Evolutionary conservation across 2,113 vertebrate genomes (phyloP).

Genomic region (Brachyistius frenatus): DNA sequence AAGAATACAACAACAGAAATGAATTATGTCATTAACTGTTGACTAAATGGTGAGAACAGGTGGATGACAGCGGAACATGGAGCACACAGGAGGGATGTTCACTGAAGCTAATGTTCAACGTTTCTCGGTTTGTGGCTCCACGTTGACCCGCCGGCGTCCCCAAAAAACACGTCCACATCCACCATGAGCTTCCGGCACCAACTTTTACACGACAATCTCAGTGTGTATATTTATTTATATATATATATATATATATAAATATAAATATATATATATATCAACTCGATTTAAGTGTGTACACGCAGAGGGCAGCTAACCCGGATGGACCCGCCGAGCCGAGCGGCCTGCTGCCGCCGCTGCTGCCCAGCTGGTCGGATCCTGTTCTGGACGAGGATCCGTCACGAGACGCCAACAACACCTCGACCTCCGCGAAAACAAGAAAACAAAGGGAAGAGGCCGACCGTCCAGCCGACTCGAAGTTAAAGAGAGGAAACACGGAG

Average conservation of each 20-base stretch:
- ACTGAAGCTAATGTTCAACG: conserved; percentile 30
- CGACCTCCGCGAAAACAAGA: conserved; percentile 20
- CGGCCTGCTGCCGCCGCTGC: conserved; percentile 47
- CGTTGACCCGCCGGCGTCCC: background rate
- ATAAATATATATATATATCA: too few relatives aligned
- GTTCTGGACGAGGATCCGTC: conserved; percentile 31
- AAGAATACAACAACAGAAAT: background rate
- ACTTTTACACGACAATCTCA: background rate
- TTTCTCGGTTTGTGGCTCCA: background rate
- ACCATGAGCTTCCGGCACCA: background rate
- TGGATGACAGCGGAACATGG: background rate
- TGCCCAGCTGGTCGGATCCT: conserved; percentile 28
- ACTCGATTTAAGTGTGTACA: too few relatives aligned
- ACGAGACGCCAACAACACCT: conserved; percentile 46
- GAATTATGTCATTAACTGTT: too few relatives aligned
- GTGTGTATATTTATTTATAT: too few relatives aligned
- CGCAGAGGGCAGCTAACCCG: background rate
- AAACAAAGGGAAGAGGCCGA: background rate
- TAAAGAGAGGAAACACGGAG: too few relatives aligned
- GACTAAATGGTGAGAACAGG: background rate
- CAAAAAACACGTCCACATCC: background rate
- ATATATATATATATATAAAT: too few relatives aligned
- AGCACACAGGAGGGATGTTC: conserved; percentile 11
- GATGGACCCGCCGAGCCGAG: conserved; percentile 44
- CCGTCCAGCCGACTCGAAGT: background rate